A percentile compares a stretch with the other conserved stretches of the same genome.
Evolutionary conservation across 2,888 invertebrate species (phyloP).

Genomic region (Hermodice carunculata): DNA sequence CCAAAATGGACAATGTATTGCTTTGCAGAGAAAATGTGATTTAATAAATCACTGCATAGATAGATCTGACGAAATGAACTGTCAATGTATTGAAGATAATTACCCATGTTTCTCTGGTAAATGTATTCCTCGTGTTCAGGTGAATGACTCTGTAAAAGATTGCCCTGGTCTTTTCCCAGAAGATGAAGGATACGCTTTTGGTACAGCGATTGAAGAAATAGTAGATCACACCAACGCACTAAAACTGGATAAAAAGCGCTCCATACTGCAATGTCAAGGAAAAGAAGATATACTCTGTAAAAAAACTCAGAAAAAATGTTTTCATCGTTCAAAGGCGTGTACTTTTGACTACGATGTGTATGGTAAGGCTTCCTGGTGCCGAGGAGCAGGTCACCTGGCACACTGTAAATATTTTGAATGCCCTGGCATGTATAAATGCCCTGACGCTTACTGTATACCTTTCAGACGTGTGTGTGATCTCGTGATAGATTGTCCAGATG

Average conservation of each 20-base stretch:
- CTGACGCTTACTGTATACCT: not conserved
- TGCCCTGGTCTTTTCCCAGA: too few species aligned
- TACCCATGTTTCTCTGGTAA: not conserved
- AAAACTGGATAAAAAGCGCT: too few species aligned
- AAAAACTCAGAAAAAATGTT: too few species aligned
- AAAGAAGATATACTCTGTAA: too few species aligned
- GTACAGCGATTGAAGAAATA: too few species aligned
- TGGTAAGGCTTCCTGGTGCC: not conserved
- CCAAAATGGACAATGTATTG: not conserved
- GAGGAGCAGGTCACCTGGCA: not conserved
- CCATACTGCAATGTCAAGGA: too few species aligned
- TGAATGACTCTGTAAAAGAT: not conserved
- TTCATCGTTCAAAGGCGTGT: not conserved
- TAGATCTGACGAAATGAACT: not conserved
- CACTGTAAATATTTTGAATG: not conserved
- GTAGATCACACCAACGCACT: too few species aligned
- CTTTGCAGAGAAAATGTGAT: not conserved
- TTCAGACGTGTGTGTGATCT: not conserved
- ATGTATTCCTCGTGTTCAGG: not conserved
- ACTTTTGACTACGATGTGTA: not conserved
- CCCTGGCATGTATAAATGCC: not conserved
- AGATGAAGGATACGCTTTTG: not conserved
- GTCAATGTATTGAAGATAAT: not conserved
- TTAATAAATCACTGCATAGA: not conserved
- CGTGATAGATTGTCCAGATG: not conserved